Evolutionary conservation across 2,888 invertebrate genomes (phyloP), one percentile per base, ranked within the genome.

Genomic region (Thera britannica): DNA sequence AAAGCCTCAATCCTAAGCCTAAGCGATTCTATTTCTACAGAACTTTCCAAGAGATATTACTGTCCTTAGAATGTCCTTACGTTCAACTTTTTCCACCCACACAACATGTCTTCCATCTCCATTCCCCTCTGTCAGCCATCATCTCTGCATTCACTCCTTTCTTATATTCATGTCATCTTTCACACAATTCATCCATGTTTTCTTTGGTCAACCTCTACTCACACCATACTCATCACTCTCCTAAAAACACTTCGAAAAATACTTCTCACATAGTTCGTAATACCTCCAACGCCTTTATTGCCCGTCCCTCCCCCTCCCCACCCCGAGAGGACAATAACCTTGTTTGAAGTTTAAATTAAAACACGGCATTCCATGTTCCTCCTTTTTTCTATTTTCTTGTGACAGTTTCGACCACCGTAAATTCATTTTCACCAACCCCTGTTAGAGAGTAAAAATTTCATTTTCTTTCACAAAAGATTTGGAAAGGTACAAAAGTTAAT

Each of bases 271-370:
- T 63, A 70, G 60, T 66, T 70, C 48, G 67, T 70, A 69, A 51
- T 71, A 71, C 66, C 65, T 69, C 65, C 69, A 54, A 70, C 70
- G 62, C 63, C 63, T 67, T 67, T 73, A 64, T 60, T 59, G 58
- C 62, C 58, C n/a, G 58, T 55, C 68, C 68, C 62, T 58, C 38
- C 64, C 71, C 62, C 60, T 58, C 7, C 8, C 12, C 51, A 11
- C 61, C 66, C 73, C 66, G 70, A 54, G 72, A 68, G 75, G 60
- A 66, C 72, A 66, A 75, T 75, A 75, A 72, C 75, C 75, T 69
- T 57, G 70, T 74, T 71, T 63, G 72, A 74, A 75, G 72, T 75
- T 75, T 75, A 74, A 74, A 75, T 75, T 75, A 75, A 75, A 75
- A 75, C 74, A 75, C 63, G 72, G 68, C 70, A 74, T 67, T 64